These are phyloP conservation scores for Gambelia wislizenii DNA, from an alignment of 2,797 vertebrate genomes.

Conservation along the genomic window DNA sequence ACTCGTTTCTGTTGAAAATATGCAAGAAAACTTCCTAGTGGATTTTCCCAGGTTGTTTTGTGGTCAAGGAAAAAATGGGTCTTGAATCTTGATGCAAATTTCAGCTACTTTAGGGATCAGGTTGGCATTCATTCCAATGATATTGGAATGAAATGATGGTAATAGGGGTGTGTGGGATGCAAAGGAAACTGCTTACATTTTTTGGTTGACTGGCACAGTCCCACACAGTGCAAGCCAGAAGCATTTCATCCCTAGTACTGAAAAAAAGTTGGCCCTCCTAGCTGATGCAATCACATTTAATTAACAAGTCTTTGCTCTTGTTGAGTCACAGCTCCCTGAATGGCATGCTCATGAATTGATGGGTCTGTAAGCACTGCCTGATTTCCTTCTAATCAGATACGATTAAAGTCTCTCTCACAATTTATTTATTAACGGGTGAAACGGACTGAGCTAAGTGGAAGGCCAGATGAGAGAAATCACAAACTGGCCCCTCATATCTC, in stretches of 20 bases:
- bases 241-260: accelerated
- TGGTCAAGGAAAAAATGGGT: not conserved
- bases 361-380: slow-evolving; percentile 55
- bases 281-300: slow-evolving; percentile 35
- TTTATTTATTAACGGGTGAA: slow-evolving; percentile 50
- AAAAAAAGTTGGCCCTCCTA: not conserved
- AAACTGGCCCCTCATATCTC: not conserved
- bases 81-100: not conserved
- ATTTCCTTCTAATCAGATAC: slow-evolving; percentile 57
- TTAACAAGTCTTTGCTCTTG: slow-evolving; percentile 23
- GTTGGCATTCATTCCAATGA: not conserved
- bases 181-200: not conserved
- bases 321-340: slow-evolving; percentile 26
- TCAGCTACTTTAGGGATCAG: not conserved
- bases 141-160: not conserved
- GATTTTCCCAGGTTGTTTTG: not conserved
- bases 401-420: slow-evolving; percentile 53
- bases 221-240: not conserved
- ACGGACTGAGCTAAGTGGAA: slow-evolving; percentile 57
- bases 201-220: not conserved
- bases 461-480: slow-evolving; percentile 9
- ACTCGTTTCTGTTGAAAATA: not conserved
- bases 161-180: not conserved
- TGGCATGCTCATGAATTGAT: slow-evolving; percentile 67
- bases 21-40: not conserved